These are phyloP conservation scores for Microctenopoma steveboyesi DNA, from an alignment of 2,797 vertebrate genomes.

Conservation along the genomic window DNA sequence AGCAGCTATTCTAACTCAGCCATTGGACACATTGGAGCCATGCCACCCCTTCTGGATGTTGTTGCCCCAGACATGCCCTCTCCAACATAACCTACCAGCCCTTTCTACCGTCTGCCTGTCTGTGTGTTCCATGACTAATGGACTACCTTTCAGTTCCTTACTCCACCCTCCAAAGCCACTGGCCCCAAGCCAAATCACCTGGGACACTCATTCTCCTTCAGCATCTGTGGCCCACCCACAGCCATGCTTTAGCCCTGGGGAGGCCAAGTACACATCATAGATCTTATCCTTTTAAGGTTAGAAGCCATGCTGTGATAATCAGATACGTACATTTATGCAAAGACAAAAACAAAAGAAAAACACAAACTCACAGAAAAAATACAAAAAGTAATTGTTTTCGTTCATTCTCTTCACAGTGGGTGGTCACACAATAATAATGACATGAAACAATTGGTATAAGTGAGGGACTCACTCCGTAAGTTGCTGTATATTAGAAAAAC, in stretches of 20 bases:
- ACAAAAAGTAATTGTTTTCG: constrained; percentile 30
- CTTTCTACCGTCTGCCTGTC: constrained; percentile 51
- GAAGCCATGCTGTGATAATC: constrained; percentile 43
- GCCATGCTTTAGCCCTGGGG: constrained; percentile 16
- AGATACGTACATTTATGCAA: constrained; percentile 28
- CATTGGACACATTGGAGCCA: constrained; percentile 40
- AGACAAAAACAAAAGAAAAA: constrained; percentile 21
- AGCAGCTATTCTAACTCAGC: constrained; percentile 29
- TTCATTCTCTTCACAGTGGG: constrained; percentile 43
- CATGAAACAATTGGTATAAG: constrained; percentile 24
- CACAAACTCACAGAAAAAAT: constrained; percentile 3
- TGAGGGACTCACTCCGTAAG: constrained; percentile 10
- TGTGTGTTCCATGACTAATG: constrained; percentile 63
- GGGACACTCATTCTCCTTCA: constrained; percentile 54
- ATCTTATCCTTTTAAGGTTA: constrained; percentile 42
- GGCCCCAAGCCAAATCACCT: constrained; percentile 63
- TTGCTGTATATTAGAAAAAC: constrained; percentile 11
- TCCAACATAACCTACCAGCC: constrained; percentile 33
- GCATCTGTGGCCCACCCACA: constrained; percentile 56
- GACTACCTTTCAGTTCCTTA: constrained; percentile 22
- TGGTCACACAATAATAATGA: constrained; percentile 27
- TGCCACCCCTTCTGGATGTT: constrained; percentile 40
- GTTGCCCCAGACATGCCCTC: constrained; percentile 72
- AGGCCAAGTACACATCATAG: constrained; percentile 34
- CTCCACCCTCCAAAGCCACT: constrained; percentile 25